Conservation (phyloP, 2,113 vertebrate species). For the Hippocampus abdominalis region DNA sequence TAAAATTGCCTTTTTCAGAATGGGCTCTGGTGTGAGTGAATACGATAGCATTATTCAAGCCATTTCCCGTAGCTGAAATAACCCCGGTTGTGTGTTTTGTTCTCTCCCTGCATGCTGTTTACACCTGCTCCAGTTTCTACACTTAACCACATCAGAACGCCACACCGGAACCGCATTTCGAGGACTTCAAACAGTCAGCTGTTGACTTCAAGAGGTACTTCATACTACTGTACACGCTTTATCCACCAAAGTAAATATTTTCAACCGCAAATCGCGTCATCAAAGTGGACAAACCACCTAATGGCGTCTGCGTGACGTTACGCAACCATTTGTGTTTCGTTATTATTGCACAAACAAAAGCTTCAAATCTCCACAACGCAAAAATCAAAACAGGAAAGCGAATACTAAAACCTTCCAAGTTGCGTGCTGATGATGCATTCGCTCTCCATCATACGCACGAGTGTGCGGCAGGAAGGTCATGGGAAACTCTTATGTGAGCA, state of each 20-base stretch:
- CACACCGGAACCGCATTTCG: conserved; percentile 22
- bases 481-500: background rate
- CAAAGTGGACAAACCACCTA: background rate
- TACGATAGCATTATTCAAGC: background rate
- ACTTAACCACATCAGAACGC: conserved; percentile 32
- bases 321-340: background rate
- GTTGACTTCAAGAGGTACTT: conserved; percentile 30
- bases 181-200: conserved; percentile 33
- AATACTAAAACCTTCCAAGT: background rate
- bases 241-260: background rate
- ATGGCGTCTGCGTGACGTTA: background rate
- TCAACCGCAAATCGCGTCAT: background rate
- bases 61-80: conserved; percentile 1
- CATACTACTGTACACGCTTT: conserved; percentile 19
- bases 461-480: background rate
- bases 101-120: conserved; percentile 9
- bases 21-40: no score
- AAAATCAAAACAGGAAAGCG: background rate
- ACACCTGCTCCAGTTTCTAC: conserved; percentile 18
- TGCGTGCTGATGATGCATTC: background rate
- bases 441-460: background rate
- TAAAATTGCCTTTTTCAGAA: no score
- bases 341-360: background rate
- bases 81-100: background rate
- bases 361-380: background rate